Evolutionary conservation across 2,888 invertebrate genomes (phyloP), one percentile per base, ranked within the genome.

Genomic region (Sisyra nigra): DNA sequence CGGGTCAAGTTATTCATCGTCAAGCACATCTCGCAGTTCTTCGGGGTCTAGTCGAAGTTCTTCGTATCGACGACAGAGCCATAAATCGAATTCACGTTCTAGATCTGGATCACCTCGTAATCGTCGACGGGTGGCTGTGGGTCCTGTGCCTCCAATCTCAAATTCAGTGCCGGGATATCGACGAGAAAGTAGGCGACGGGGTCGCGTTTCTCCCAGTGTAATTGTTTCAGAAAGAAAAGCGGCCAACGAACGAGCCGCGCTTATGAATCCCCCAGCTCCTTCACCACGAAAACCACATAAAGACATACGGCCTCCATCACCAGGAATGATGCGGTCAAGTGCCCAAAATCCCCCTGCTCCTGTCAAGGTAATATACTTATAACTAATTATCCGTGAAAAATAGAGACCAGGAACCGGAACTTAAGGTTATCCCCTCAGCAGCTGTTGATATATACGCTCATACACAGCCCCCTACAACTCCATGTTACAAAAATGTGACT

Each of bases 181-280:
- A 15, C 3, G 24, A 24, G 24, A 24, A 24, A 14, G 31, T 31
- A 30, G 30, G 9, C 29, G 40, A 14, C 66, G 36, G 59, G 67
- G 67, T 67, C 42, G 35, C 17, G 62, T 74, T 51, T 74, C 74
- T 3, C 74, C 75, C 47, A 73, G 74, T 48, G 73, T 74, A 56
- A 75, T 75, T 49, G 74, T 75, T 1, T 73, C 73, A 44, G 75
- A 75, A 60, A 66, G 74, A 46, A 71, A 74, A 46, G 65, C 74
- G 51, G 74, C 76, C 34, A 71, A 68, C 19, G 77, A 78, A 52
- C 69, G 80, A 39, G 76, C 78, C 4, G 75, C 78, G 45, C 65
- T 79, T 47, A 80, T 80, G 80, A 80, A 80, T 63, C 80, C 80
- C 47, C 80, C 80, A 11, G 80, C 80, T 48, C 80, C 80, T 46